Evolutionary conservation across 2,888 invertebrate species (phyloP), one percentile per base, ranked within the genome.

Genomic region (Acrocyrtus sp.): DNA sequence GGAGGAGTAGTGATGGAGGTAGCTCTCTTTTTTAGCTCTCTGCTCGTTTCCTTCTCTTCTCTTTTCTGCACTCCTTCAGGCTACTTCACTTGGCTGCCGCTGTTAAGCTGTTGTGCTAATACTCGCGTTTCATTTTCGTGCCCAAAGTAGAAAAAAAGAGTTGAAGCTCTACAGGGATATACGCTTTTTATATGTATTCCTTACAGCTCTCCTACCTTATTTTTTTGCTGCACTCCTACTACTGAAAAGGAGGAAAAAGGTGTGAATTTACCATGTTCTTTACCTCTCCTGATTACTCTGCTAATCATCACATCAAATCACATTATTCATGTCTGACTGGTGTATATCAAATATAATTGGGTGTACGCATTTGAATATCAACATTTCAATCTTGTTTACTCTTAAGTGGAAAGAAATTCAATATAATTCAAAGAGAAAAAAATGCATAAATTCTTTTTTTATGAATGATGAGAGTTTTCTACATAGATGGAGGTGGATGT

Each of bases 201-300:
- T n/a, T n/a, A n/a, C n/a, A n/a, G n/a, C n/a, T n/a, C n/a, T n/a
- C n/a, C n/a, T n/a, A n/a, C n/a, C n/a, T n/a, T n/a, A n/a, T n/a
- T n/a, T n/a, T n/a, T n/a, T n/a, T n/a, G n/a, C n/a, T n/a, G n/a
- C n/a, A n/a, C n/a, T n/a, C n/a, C n/a, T n/a, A 27, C 41, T 41
- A 60, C 61, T 69, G n/a, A 51, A 47, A 43, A 27, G 24, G 43
- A 39, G 48, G 43, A 62, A 54, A 61, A 69, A 69, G 69, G 69
- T 69, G 69, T 69, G 69, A 69, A 69, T 69, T 69, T 69, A 69
- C 69, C 69, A 56, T 69, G 69, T 69, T 69, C 62, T 62, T 62
- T 69, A 54, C 61, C 69, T 69, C 48, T 45, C 60, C 61, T 69
- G 69, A 69, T 69, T 69, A 69, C 69, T 69, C 69, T 69, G 62